Percentiles rank a stretch among this genome's conserved stretches.
phyloP scores from a whole-genome alignment of 1,140 invertebrate genomes.

The Caenorhabditis briggsae region DNA sequence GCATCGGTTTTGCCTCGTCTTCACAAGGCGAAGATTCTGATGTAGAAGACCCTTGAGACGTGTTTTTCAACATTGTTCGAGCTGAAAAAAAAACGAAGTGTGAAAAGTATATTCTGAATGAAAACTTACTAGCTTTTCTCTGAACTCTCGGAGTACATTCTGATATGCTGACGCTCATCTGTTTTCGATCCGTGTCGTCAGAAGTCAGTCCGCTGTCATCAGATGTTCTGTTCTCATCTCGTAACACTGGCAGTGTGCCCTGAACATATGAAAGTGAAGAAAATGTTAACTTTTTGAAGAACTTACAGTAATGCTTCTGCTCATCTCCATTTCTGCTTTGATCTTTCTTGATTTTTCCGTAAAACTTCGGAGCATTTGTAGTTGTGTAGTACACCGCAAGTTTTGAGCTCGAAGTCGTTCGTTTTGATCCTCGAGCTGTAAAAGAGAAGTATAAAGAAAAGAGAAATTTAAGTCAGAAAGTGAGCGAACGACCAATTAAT shows the following conservation, averaged over 20 bases:
- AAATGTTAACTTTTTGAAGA: not conserved
- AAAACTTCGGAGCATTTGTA: constrained; percentile 69
- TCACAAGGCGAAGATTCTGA: constrained; percentile 72
- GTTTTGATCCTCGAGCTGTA: constrained; percentile 73
- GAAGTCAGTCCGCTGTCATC: constrained; percentile 72
- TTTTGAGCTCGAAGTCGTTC: constrained; percentile 71
- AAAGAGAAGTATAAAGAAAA: constrained; percentile 63
- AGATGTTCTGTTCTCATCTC: constrained; percentile 69
- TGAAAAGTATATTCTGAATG: no score
- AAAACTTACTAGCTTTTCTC: constrained; percentile 50
- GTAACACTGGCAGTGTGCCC: constrained; percentile 67
- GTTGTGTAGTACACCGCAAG: constrained; percentile 69
- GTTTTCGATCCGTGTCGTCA: constrained; percentile 67
- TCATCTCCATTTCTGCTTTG: constrained; percentile 63
- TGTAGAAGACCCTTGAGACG: constrained; percentile 65
- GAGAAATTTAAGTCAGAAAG: not conserved
- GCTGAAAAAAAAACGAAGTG: constrained; percentile 34
- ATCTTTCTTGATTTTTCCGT: constrained; percentile 70
- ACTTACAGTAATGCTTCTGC: constrained; percentile 59
- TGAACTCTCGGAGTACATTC: constrained; percentile 52
- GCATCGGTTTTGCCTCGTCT: constrained; percentile 67
- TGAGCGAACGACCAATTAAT: not conserved
- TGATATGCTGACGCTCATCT: constrained; percentile 55
- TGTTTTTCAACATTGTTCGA: constrained; percentile 55
- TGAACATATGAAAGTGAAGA: constrained; percentile 49